A percentile compares a stretch with the other conserved stretches of the same genome.
phyloP scores from a whole-genome alignment of 2,797 vertebrate genomes.

The Morelia viridis region DNA sequence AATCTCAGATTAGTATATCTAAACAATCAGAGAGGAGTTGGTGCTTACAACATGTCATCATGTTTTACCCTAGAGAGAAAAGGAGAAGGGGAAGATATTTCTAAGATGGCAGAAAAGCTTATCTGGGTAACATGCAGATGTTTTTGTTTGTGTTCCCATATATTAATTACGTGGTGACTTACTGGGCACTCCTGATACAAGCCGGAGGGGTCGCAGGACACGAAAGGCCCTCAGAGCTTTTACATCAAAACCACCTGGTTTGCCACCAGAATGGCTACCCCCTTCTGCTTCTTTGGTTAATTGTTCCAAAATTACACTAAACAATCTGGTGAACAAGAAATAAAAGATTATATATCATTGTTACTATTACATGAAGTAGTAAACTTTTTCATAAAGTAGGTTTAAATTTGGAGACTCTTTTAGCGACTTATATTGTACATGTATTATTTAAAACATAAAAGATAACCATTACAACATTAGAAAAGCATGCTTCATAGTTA shows the following conservation, averaged over 20 bases:
- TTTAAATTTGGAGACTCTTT: conserved; percentile 29
- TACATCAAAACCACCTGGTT: conserved; percentile 96
- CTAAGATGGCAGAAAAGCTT: not conserved
- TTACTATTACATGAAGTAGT: conserved; percentile 43
- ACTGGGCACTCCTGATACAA: conserved; percentile 99
- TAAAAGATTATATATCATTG: conserved; percentile 45
- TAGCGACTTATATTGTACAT: conserved; percentile 29
- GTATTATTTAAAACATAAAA: conserved; percentile 26
- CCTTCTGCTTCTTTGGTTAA: conserved; percentile 90
- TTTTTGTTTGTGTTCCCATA: not conserved
- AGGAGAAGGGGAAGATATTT: not conserved
- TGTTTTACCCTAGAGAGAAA: conserved; percentile 5
- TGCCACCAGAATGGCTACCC: conserved; percentile 86
- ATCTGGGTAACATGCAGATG: not conserved
- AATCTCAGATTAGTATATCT: conserved; percentile 29
- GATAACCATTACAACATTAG: conserved; percentile 5
- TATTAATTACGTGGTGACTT: conserved; percentile 71
- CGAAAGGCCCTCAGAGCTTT: conserved; percentile 99
- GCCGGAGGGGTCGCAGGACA: conserved; percentile 95
- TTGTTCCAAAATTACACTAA: conserved; percentile 99
- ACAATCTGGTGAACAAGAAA: conserved; percentile 81
- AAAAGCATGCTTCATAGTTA: conserved; percentile 16
- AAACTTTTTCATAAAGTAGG: conserved; percentile 18
- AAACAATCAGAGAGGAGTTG: not conserved
- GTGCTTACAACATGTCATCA: not conserved